phyloP scores from a whole-genome alignment of 2,797 vertebrate species.

The Novumbra hubbsi region DNA sequence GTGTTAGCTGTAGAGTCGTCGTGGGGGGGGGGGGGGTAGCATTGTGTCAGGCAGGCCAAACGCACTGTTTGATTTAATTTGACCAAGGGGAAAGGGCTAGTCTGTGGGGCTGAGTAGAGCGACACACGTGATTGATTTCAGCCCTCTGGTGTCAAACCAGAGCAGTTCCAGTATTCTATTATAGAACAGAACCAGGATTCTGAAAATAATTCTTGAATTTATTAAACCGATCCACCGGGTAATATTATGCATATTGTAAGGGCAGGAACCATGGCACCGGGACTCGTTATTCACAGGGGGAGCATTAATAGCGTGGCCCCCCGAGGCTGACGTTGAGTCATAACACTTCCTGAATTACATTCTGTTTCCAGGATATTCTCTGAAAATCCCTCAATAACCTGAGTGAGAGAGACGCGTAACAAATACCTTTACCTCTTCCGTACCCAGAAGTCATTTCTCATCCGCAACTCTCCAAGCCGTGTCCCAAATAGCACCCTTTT shows the following conservation, averaged over 20 bases:
- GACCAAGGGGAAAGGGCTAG: neutral
- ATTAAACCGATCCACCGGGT: slow-evolving; percentile 53
- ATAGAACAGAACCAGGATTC: slow-evolving; percentile 25
- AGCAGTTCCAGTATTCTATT: neutral
- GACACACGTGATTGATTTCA: neutral
- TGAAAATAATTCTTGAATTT: slow-evolving; percentile 58
- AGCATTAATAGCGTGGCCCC: slow-evolving; percentile 52
- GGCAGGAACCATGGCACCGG: slow-evolving; percentile 45
- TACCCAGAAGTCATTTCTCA: slow-evolving; percentile 52
- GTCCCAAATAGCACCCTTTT: neutral
- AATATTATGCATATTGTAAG: slow-evolving; percentile 58
- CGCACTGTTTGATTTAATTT: neutral
- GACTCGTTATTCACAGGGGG: slow-evolving; percentile 56
- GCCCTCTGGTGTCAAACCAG: neutral
- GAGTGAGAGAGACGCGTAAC: slow-evolving; percentile 44
- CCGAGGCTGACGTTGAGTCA: slow-evolving; percentile 50
- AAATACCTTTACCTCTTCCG: slow-evolving; percentile 22
- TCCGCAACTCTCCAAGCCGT: slow-evolving; percentile 21
- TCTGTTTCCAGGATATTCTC: slow-evolving; percentile 51
- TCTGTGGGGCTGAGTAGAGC: neutral
- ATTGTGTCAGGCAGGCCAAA: neutral
- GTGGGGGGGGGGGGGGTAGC: too few relatives aligned
- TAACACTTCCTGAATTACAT: slow-evolving; percentile 56
- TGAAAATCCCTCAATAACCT: slow-evolving; percentile 51
- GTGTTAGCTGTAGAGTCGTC: too few relatives aligned